Base-by-base conservation (phyloP, 2,797 vertebrate species). In the Cheracebus regulus region DNA sequence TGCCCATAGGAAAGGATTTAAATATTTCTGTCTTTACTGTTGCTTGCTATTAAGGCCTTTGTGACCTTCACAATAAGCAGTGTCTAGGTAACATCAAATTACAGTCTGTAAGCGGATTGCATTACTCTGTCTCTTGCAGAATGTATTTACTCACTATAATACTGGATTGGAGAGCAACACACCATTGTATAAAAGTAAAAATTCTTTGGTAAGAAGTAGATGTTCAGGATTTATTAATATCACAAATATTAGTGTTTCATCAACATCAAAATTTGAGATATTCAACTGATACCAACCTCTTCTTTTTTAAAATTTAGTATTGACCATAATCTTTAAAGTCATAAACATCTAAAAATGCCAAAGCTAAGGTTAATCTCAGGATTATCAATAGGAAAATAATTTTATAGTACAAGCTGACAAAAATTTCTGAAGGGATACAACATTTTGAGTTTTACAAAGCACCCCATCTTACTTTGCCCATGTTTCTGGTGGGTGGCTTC, bases 261-360 rank as follows among this genome's bases (percentile, higher is more conserved):
- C 7, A 48, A 39, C 14, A 28, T 72, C 52, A 86, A 58, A 39
- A 41, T 70, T 30, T 73, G 13, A 86, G 30, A 67, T 36, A 82
- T 20, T 33, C 7, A 48, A 10, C 28, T 26, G 3, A 39, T 88
- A 28, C 46, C 3, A 93, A 70, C 14, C 3, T 15, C 5, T 2
- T 75, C 30, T 82, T 67, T 67, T 83, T 80, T n/a, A 88, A 90
- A 83, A 33, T 52, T 83, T 90, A 90, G 3, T 20, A 1, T 36
- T 55, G n/a, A 39, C 19, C n/a, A 50, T 11, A 17, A 39, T 44
- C 15, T 72, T 87, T 73, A 61, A 70, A 55, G 52, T 83, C n/a
- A 44, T 67, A 87, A 82, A 82, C 15, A 41, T 72, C 33, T 50
- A 78, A 61, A 79, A 78, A 57, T 8, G 67, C 1, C 24, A 55